These are phyloP conservation scores for Zaprionus africanus DNA, from an alignment of 1,140 invertebrate species.

Conservation along the genomic window DNA sequence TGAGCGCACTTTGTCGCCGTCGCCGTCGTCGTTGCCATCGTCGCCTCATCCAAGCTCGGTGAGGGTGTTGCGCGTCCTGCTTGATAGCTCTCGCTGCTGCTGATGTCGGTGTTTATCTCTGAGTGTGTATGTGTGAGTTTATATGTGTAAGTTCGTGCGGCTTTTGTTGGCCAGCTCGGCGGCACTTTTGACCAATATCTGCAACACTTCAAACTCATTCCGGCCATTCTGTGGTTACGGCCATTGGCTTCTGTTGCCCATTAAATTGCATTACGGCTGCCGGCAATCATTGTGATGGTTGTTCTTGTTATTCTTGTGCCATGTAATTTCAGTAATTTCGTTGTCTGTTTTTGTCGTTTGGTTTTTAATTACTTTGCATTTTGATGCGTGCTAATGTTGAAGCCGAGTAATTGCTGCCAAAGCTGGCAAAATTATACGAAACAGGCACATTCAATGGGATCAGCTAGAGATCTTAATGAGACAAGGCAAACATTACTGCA, in stretches of 20 bases:
- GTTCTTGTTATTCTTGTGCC: conserved; percentile 26
- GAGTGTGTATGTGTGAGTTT: conserved; percentile 17
- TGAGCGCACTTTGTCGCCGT: conserved; percentile 73
- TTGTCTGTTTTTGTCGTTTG: conserved; percentile 40
- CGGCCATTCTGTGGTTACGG: conserved; percentile 52
- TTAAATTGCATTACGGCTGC: conserved; percentile 78
- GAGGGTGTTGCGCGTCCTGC: conserved; percentile 17
- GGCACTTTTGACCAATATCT: conserved; percentile 79
- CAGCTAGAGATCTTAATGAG: neutral
- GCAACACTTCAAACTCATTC: conserved; percentile 72
- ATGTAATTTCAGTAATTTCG: conserved; percentile 55
- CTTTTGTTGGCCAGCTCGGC: conserved; percentile 58
- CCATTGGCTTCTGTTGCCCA: conserved; percentile 55
- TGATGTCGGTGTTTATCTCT: conserved; percentile 65
- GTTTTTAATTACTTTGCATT: conserved; percentile 56
- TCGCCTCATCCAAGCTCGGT: conserved; percentile 41
- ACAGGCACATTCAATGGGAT: neutral
- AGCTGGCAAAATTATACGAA: neutral
- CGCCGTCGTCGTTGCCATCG: neutral
- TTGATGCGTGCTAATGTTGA: conserved; percentile 47
- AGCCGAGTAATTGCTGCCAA: conserved; percentile 7
- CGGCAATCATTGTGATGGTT: conserved; percentile 70
- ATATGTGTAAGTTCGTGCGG: conserved; percentile 24
- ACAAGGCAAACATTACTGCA: neutral
- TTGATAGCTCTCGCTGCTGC: conserved; percentile 54